phyloP scores from a whole-genome alignment of 1,140 invertebrate genomes.

The Andricus grossulariae region DNA sequence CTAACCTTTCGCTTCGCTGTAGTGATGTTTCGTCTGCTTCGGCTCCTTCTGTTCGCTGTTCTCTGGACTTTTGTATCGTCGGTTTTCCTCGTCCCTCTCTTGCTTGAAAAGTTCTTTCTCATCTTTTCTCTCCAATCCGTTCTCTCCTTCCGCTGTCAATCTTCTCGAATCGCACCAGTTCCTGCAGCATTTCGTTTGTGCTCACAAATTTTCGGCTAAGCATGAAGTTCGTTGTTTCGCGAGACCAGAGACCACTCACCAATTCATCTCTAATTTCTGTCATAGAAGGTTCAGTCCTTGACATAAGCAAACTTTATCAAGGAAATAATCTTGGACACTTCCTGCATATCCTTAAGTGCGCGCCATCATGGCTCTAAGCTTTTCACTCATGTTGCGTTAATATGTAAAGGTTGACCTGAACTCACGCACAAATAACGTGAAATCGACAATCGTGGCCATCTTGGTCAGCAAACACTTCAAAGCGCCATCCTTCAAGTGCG shows the following conservation, averaged over 20 bases:
- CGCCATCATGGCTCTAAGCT: constrained; percentile 29
- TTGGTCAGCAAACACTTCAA: constrained; percentile 41
- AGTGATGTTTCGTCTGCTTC: too few species aligned
- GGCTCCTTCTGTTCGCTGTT: too few species aligned
- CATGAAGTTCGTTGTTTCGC: constrained; percentile 29
- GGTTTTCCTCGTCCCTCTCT: too few species aligned
- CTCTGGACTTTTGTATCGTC: too few species aligned
- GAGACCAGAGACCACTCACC: constrained; percentile 32
- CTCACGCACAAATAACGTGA: neutral
- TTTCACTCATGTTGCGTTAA: neutral
- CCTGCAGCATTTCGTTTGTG: constrained; percentile 31
- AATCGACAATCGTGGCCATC: neutral
- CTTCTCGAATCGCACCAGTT: neutral
- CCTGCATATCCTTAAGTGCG: constrained; percentile 23
- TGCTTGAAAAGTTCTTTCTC: too few species aligned
- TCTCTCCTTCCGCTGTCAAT: neutral
- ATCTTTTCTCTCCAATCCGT: too few species aligned
- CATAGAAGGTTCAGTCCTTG: constrained; percentile 34
- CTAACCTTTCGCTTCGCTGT: too few species aligned
- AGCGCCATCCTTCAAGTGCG: constrained; percentile 36
- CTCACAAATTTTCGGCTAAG: constrained; percentile 1
- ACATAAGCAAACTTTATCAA: too few species aligned
- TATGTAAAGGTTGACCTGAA: constrained; percentile 39
- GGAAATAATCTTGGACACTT: constrained; percentile 34
- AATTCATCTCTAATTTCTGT: constrained; percentile 35